Conservation (phyloP, 2,113 vertebrate species). For the Pogonocichla stellata region DNA sequence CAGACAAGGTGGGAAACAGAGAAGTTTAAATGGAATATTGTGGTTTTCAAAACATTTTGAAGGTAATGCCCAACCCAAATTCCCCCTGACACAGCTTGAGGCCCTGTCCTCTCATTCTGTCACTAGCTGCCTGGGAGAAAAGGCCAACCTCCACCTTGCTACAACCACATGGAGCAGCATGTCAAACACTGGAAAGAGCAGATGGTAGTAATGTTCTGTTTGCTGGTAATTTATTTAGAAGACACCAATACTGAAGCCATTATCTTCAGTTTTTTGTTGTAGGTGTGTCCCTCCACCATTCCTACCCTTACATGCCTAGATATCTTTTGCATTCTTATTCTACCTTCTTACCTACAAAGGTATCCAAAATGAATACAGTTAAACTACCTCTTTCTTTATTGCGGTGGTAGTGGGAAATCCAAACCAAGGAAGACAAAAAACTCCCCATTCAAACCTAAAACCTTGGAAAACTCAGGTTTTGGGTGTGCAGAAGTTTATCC, state of each 20-base stretch:
- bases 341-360: background rate
- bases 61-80: background rate
- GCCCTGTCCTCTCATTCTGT: background rate
- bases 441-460: background rate
- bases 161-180: background rate
- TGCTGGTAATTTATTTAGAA: background rate
- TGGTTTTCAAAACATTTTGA: background rate
- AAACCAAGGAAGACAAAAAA: background rate
- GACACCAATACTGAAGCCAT: background rate
- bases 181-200: background rate
- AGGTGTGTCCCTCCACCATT: background rate
- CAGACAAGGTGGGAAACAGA: background rate
- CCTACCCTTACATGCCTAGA: background rate
- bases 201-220: background rate
- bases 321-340: background rate
- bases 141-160: background rate
- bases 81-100: background rate
- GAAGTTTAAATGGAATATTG: background rate
- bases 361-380: background rate
- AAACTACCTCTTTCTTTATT: slow-evolving; percentile 17
- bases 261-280: background rate
- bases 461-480: background rate
- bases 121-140: background rate
- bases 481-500: background rate
- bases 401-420: background rate